Evolutionary conservation across 2,888 invertebrate genomes (phyloP), one percentile per base, ranked within the genome.

Genomic region (Caenorhabditis sinica): DNA sequence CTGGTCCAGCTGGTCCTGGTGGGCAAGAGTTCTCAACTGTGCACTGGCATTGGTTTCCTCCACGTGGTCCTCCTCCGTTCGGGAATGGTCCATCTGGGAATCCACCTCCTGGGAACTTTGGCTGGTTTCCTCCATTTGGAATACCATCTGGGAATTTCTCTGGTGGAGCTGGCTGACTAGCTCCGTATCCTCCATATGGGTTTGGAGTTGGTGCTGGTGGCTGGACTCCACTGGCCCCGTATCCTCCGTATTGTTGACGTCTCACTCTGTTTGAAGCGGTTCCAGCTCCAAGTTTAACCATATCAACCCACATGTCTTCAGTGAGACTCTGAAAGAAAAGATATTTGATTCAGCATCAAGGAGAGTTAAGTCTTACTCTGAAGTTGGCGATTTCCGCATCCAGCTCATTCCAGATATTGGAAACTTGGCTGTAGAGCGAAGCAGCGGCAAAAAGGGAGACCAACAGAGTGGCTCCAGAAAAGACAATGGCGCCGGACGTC

Each of bases 361-460:
- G 2, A 36, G 20, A 68, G 28, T 25, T 23, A 15, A 25, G 56
- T 74, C 69, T 75, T 17, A 90, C 89, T 86, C 89, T 89, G 89
- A 92, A 91, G 80, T 86, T 87, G 85, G 89, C 91, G 88, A 92
- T 92, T 83, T 92, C 90, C 40, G 83, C 83, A 84, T 92, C 92
- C 40, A 92, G 86, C 82, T 92, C 92, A 68, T 81, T 86, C 92
- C 92, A 92, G 65, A 92, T 91, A 36, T 80, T 69, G 56, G 89
- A 88, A n/a, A 92, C 88, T 77, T 92, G 88, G 33, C 80, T 77
- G 84, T 92, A 90, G 83, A 91, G 89, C 61, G 86, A 83, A 45
- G 89, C 87, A 60, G 91, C 86, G 60, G 89, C 90, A 51, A 89
- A 87, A 28, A 91, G 83, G 33, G 90, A 90, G 43, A 91, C 87